Percentiles rank a stretch among this genome's conserved stretches.
Conservation (phyloP, 2,888 invertebrate genomes). For the Eupeodes luniger region DNA sequence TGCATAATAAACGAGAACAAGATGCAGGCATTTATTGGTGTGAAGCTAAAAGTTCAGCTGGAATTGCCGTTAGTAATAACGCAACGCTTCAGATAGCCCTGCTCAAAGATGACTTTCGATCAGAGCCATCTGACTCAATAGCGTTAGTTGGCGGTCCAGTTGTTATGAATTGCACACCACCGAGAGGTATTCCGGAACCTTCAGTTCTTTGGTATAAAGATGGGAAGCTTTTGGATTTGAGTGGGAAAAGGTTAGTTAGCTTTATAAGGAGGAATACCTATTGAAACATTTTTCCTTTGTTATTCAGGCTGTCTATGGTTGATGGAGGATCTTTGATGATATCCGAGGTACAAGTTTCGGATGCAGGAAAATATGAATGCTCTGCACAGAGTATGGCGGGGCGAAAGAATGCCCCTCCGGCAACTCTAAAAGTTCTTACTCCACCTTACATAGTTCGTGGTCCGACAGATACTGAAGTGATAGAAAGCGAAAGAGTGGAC, state of each 20-base stretch:
- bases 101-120: slow-evolving; percentile 78
- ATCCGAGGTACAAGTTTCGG: slow-evolving; percentile 78
- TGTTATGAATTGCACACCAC: slow-evolving; percentile 78
- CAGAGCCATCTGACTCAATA: slow-evolving; percentile 78
- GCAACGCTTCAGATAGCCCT: slow-evolving; percentile 91
- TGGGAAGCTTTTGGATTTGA: slow-evolving; percentile 78
- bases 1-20: slow-evolving; percentile 90
- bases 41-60: slow-evolving; percentile 90
- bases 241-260: slow-evolving; percentile 78
- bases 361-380: slow-evolving; percentile 79
- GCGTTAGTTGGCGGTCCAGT: slow-evolving; percentile 79
- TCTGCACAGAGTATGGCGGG: slow-evolving; percentile 80
- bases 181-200: slow-evolving; percentile 79
- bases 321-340: slow-evolving; percentile 79
- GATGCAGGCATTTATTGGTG: slow-evolving; percentile 93
- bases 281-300: too few species aligned
- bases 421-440: slow-evolving; percentile 78
- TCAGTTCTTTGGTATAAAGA: slow-evolving; percentile 79
- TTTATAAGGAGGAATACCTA: too few species aligned
- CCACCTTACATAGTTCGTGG: slow-evolving; percentile 78
- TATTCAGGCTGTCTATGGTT: slow-evolving; percentile 77
- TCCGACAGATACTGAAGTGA: slow-evolving; percentile 79
- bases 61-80: slow-evolving; percentile 89
- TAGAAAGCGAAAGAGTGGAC: slow-evolving; percentile 79
- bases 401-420: slow-evolving; percentile 77